These are phyloP conservation scores for Typhlichthys eigenmanni DNA, from an alignment of 2,797 vertebrate genomes.

Conservation along the genomic window DNA sequence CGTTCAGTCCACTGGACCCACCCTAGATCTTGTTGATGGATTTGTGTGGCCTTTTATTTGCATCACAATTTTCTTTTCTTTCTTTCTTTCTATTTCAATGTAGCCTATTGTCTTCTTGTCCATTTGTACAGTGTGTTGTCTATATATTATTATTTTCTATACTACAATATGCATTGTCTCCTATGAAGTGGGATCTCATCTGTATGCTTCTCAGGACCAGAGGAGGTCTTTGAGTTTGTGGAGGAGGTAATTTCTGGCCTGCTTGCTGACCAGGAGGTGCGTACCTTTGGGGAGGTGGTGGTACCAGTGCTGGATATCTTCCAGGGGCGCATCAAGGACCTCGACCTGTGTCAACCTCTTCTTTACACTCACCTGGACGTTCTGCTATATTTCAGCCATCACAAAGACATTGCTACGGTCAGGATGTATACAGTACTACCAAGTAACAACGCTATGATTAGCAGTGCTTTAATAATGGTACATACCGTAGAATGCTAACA, in stretches of 20 bases:
- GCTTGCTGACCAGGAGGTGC: slow-evolving; percentile 90
- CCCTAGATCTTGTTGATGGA: background rate
- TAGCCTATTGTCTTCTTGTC: background rate
- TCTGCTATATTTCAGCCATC: slow-evolving; percentile 91
- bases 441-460: background rate
- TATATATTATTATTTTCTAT: slow-evolving; percentile 7
- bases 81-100: background rate
- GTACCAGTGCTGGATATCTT: slow-evolving; percentile 91
- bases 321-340: slow-evolving; percentile 85
- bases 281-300: slow-evolving; percentile 92
- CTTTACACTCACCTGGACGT: slow-evolving; percentile 90
- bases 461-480: background rate
- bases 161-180: background rate
- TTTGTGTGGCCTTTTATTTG: background rate
- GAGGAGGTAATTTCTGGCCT: slow-evolving; percentile 89
- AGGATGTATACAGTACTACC: slow-evolving; percentile 3
- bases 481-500: background rate
- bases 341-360: slow-evolving; percentile 92
- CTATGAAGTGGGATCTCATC: background rate
- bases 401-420: slow-evolving; percentile 93
- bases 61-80: background rate
- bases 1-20: too few relatives aligned
- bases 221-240: slow-evolving; percentile 88
- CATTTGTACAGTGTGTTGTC: too few relatives aligned
- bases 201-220: slow-evolving; percentile 79